Percentiles rank a stretch among this genome's conserved stretches.
Conservation (phyloP, 2,888 invertebrate species). For the Miltochrista miniata region DNA sequence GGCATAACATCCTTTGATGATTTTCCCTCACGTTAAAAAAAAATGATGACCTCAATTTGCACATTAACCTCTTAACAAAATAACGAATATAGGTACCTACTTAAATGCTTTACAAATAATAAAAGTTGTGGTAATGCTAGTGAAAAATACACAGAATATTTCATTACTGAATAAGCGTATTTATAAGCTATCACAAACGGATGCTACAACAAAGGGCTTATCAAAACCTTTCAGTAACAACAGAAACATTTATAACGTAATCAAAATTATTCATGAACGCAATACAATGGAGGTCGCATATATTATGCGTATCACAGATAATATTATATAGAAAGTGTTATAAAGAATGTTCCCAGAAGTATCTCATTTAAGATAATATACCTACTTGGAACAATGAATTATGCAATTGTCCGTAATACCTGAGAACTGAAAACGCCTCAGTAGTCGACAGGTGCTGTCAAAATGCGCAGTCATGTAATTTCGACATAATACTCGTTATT, state of each 20-base stretch:
- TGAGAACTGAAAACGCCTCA: conserved; percentile 37
- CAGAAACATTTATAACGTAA: neutral
- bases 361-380: conserved; percentile 69
- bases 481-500: conserved; percentile 14
- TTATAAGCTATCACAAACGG: conserved; percentile 24
- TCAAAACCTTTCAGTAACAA: conserved; percentile 7
- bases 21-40: too few relatives aligned
- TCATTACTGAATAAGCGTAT: conserved; percentile 5
- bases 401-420: conserved; percentile 43
- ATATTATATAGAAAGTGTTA: conserved; percentile 55
- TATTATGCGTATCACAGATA: conserved; percentile 4
- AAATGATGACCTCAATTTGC: too few relatives aligned
- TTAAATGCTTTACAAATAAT: too few relatives aligned
- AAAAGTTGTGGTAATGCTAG: too few relatives aligned
- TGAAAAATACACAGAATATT: neutral
- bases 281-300: neutral
- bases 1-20: too few relatives aligned
- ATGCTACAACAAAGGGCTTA: conserved; percentile 18
- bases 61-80: too few relatives aligned
- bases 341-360: conserved; percentile 70
- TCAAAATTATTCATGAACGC: neutral
- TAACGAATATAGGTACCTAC: too few relatives aligned
- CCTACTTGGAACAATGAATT: conserved; percentile 62
- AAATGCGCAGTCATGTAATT: conserved; percentile 24
- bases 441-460: conserved; percentile 8